A percentile compares a stretch with the other conserved stretches of the same genome.
These are phyloP conservation scores for Drosophila atripex DNA, from an alignment of 2,888 invertebrate genomes.

Conservation along the genomic window DNA sequence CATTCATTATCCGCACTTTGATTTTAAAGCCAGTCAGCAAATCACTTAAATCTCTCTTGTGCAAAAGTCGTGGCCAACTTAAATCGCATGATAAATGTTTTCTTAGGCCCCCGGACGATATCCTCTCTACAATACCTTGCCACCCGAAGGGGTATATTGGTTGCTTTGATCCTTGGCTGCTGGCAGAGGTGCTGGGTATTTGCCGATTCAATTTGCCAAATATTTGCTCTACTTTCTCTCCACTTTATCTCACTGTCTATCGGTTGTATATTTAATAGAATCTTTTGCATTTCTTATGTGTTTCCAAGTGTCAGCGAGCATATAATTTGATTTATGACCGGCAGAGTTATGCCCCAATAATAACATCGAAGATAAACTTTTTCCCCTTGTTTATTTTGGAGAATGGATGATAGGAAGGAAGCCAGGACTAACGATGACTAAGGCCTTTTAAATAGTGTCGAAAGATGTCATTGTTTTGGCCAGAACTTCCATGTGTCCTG, in stretches of 20 bases:
- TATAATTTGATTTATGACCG: conserved; percentile 77
- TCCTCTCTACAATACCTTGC: conserved; percentile 1
- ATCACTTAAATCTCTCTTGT: conserved; percentile 74
- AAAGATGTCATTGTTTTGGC: conserved; percentile 74
- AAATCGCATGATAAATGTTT: conserved; percentile 78
- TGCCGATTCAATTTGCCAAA: conserved; percentile 45
- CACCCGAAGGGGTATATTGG: conserved; percentile 2
- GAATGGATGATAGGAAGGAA: conserved; percentile 15
- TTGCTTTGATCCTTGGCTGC: background rate
- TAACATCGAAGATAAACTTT: conserved; percentile 75
- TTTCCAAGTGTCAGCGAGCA: conserved; percentile 76
- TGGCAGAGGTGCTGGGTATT: conserved; percentile 46
- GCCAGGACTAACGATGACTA: conserved; percentile 70
- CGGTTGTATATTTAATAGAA: conserved; percentile 75
- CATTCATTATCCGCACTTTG: conserved; percentile 71
- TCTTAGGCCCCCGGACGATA: conserved; percentile 34
- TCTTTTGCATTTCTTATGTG: conserved; percentile 79
- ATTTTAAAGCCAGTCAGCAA: conserved; percentile 76
- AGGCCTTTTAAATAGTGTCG: conserved; percentile 69
- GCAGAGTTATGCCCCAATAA: conserved; percentile 78
- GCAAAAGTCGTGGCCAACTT: conserved; percentile 76
- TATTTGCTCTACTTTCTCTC: conserved; percentile 26
- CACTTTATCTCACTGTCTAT: conserved; percentile 38
- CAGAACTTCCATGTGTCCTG: conserved; percentile 53
- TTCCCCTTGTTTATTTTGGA: conserved; percentile 39